Evolutionary conservation across 2,797 vertebrate species (phyloP), one percentile per base, ranked within the genome.

Genomic region (Alauda arvensis): DNA sequence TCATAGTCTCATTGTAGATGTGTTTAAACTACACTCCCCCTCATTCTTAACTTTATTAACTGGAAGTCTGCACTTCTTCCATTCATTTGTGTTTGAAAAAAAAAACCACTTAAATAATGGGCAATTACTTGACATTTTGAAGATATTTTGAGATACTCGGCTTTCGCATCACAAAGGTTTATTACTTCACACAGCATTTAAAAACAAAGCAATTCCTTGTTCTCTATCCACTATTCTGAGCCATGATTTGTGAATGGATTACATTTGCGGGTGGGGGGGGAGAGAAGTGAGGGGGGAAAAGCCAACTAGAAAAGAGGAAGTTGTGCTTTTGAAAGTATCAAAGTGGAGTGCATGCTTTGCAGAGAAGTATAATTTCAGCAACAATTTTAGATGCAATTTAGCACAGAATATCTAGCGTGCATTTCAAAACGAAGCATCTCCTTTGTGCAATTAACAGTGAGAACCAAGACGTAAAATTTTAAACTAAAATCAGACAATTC

Each of bases 131-230:
- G 52, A 76, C 14, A 13, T 61, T 92, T 87, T 62, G 39, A 91
- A 70, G 59, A 75, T 62, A 83, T 68, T 91, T 83, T 49, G 56
- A 68, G 70, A 80, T 55, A 78, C 43, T 78, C 29, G 43, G 37
- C 65, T 85, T 91, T 74, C 71, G 51, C 18, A 87, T 74, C 42
- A 59, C 43, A 83, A 81, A 83, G 60, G 5, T 2, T 29, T 59
- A 83, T 57, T 90, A 57, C 62, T 87, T 85, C 65, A 61, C 33
- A 76, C 14, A 53, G 77, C 18, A 40, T 46, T 87, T 76, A 61
- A 90, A 89, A 88, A 90, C 90, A 94, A 94, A 94, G 87, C 77
- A 68, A 88, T 81, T 79, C 86, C 86, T 92, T 93, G 81, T 91
- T 91, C 84, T 65, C 86, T 33, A 20, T 26, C 61, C 37, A 45